These are phyloP conservation scores for Argynnis bischoffii DNA, from an alignment of 2,888 invertebrate genomes.

Conservation along the genomic window DNA sequence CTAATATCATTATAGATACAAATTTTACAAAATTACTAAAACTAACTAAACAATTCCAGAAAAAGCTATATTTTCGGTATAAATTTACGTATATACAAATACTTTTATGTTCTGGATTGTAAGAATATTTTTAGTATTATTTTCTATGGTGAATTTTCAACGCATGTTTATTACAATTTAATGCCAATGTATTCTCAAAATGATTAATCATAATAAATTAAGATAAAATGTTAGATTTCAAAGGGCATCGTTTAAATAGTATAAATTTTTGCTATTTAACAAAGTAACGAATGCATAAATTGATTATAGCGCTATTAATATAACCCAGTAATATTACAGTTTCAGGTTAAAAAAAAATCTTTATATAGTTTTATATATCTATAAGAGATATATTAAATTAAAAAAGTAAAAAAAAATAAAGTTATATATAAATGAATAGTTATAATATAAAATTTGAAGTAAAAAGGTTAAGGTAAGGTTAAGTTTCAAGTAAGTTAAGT, in stretches of 20 bases:
- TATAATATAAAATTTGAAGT: too few relatives aligned
- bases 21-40: slow-evolving; percentile 33
- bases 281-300: slow-evolving; percentile 8
- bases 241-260: neutral
- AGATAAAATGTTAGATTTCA: too few relatives aligned
- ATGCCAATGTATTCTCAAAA: neutral
- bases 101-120: slow-evolving; percentile 19
- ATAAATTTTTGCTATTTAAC: neutral
- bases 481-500: too few relatives aligned
- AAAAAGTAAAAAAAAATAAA: too few relatives aligned
- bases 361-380: too few relatives aligned
- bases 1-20: slow-evolving; percentile 29
- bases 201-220: too few relatives aligned
- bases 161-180: slow-evolving; percentile 6
- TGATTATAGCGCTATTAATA: neutral
- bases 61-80: slow-evolving; percentile 22
- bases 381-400: too few relatives aligned
- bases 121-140: slow-evolving; percentile 7
- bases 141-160: neutral
- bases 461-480: too few relatives aligned
- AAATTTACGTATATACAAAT: slow-evolving; percentile 28
- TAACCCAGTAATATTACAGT: slow-evolving; percentile 11
- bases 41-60: slow-evolving; percentile 15
- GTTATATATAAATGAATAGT: too few relatives aligned
- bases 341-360: too few relatives aligned